Conservation (phyloP, 2,113 vertebrate genomes). For the Hiodon alosoides region DNA sequence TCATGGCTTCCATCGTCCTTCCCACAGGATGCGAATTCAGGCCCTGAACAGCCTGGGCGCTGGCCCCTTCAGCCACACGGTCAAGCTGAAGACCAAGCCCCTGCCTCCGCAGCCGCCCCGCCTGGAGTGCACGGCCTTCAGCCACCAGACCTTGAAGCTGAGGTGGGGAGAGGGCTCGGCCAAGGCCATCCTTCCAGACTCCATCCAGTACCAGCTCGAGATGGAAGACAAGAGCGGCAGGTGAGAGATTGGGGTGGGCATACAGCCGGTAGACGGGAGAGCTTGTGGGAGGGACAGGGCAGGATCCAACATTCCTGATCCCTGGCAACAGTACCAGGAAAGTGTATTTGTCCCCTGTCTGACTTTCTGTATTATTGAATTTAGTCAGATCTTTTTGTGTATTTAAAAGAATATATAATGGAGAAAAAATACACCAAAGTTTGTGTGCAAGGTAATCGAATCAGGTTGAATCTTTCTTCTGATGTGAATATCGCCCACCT, state of each 20-base stretch:
- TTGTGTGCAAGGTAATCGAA: too few relatives aligned
- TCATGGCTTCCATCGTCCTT: background rate
- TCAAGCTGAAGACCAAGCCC: constrained; percentile 95
- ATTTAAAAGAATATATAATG: too few relatives aligned
- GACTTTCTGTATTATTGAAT: too few relatives aligned
- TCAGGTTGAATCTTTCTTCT: too few relatives aligned
- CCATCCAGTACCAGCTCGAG: constrained; percentile 89
- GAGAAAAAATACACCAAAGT: too few relatives aligned
- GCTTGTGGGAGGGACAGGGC: too few relatives aligned
- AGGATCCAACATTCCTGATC: too few relatives aligned
- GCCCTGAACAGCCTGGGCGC: constrained; percentile 89
- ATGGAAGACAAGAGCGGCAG: constrained; percentile 90
- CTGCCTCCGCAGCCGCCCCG: constrained; percentile 90
- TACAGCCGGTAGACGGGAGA: background rate
- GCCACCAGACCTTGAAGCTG: constrained; percentile 92
- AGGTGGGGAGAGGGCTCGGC: constrained; percentile 90
- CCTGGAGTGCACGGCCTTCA: constrained; percentile 89
- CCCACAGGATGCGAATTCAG: constrained; percentile 85
- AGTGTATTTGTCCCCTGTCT: too few relatives aligned
- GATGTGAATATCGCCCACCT: too few relatives aligned
- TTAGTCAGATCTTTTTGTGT: too few relatives aligned
- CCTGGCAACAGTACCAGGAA: too few relatives aligned
- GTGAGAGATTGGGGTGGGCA: constrained; percentile 47
- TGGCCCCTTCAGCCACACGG: constrained; percentile 90
- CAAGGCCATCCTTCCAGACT: constrained; percentile 72